These are phyloP conservation scores for Montipora capitata DNA, from an alignment of 92 coral and sea anemone species.

Conservation along the genomic window DNA sequence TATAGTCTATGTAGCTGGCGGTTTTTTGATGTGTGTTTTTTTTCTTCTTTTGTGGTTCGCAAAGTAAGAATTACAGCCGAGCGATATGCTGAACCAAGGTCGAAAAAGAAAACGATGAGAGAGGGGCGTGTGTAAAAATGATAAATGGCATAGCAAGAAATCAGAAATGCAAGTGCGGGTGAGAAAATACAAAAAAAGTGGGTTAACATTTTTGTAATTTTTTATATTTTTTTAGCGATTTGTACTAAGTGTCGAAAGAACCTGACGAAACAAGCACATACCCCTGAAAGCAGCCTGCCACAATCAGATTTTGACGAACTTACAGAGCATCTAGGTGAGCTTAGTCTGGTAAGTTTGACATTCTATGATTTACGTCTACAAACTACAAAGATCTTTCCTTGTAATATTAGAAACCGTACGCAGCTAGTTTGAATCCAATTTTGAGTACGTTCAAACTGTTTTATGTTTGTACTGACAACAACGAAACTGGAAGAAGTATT, in stretches of 20 bases:
- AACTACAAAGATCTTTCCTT: constrained; percentile 13
- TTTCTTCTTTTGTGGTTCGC: too few species aligned
- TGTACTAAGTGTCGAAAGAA: constrained; percentile 49
- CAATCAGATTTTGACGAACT: constrained; percentile 21
- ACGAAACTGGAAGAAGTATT: constrained; percentile 8
- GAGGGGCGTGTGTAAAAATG: too few species aligned
- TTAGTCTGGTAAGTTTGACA: constrained; percentile 50
- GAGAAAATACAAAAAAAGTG: neutral
- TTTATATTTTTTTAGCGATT: constrained; percentile 29
- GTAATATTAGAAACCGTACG: constrained; percentile 17
- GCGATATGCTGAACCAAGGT: too few species aligned
- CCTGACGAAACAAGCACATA: neutral
- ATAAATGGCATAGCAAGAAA: too few species aligned
- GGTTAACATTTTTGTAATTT: too few species aligned
- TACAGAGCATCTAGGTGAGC: constrained; percentile 39
- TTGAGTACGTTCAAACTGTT: constrained; percentile 12
- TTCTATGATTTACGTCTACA: neutral
- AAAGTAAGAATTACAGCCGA: too few species aligned
- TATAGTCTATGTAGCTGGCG: too few species aligned
- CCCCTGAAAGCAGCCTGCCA: constrained; percentile 14
- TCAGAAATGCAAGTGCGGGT: too few species aligned
- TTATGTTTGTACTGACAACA: constrained; percentile 7
- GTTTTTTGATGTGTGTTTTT: too few species aligned
- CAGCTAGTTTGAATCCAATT: constrained; percentile 4
- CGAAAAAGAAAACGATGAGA: too few species aligned